Evolutionary conservation across 2,888 invertebrate genomes (phyloP).

Genomic region (Strigamia crassipes): DNA sequence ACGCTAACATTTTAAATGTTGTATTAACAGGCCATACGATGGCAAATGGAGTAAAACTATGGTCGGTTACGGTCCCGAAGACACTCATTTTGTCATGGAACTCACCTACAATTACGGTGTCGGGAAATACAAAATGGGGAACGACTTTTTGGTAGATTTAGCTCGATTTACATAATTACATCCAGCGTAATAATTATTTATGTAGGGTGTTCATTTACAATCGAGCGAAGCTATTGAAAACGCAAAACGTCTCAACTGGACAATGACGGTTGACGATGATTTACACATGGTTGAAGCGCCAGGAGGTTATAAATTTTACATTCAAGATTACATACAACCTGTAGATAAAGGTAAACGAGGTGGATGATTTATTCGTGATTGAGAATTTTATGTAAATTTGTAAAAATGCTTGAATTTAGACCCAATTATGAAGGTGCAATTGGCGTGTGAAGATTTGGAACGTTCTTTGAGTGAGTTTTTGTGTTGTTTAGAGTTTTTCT

Average conservation of each 20-base stretch:
- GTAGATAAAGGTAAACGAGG: conserved; percentile 66
- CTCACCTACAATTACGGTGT: conserved; percentile 97
- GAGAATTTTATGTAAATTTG: not conserved
- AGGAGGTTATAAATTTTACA: conserved; percentile 86
- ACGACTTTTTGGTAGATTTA: conserved; percentile 74
- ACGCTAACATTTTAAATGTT: conserved; percentile 54
- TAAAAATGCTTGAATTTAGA: conserved; percentile 61
- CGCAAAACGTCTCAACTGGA: conserved; percentile 75
- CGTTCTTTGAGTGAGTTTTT: conserved; percentile 66
- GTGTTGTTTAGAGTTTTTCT: no score
- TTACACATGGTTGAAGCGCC: conserved; percentile 77
- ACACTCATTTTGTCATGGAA: conserved; percentile 92
- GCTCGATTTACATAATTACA: not conserved
- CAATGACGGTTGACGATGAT: conserved; percentile 67
- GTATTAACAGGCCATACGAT: conserved; percentile 93
- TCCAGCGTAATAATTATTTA: no score
- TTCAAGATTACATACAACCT: conserved; percentile 75
- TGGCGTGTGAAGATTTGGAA: conserved; percentile 76
- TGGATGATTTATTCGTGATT: not conserved
- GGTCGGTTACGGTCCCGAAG: conserved; percentile 97
- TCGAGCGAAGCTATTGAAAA: conserved; percentile 76
- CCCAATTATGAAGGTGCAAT: conserved; percentile 76
- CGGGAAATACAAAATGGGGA: conserved; percentile 82
- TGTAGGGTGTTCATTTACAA: conserved; percentile 75
- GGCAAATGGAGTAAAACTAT: conserved; percentile 99